Evolutionary conservation across 2,797 vertebrate genomes (phyloP).

Genomic region (Ceryle rudis): DNA sequence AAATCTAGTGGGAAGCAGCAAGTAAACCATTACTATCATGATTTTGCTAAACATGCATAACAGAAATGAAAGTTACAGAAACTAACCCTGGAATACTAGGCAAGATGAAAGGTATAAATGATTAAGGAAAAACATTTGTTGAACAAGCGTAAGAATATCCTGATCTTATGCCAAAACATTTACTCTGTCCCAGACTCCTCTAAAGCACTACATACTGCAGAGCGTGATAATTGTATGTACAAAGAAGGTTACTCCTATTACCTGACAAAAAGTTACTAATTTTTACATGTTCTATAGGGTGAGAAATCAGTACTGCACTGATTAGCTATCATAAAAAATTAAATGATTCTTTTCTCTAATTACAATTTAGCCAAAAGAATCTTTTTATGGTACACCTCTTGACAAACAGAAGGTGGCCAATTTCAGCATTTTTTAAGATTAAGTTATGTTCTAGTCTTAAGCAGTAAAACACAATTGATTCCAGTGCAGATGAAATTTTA

Average conservation of each 20-base stretch:
- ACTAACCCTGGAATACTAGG: not conserved
- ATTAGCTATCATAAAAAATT: not conserved
- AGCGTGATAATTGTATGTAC: accelerated
- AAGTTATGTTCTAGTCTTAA: not conserved
- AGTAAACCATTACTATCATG: not conserved
- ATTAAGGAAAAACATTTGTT: not conserved
- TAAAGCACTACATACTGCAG: not conserved
- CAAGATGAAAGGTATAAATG: not conserved
- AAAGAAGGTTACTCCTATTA: not conserved
- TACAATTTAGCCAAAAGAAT: not conserved
- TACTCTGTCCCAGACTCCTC: not conserved
- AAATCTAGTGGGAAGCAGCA: not conserved
- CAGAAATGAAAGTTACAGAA: not conserved
- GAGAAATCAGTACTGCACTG: not conserved
- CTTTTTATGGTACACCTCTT: not conserved
- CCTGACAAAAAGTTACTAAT: not conserved
- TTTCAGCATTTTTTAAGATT: not conserved
- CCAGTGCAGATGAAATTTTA: not conserved
- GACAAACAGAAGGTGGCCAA: not conserved
- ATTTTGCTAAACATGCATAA: not conserved
- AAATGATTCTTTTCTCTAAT: not conserved
- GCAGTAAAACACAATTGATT: not conserved
- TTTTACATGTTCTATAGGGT: not conserved
- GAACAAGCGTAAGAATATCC: not conserved
- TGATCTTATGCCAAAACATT: not conserved